Conservation (phyloP, 2,113 vertebrate species). For the Arothron firmamentum region DNA sequence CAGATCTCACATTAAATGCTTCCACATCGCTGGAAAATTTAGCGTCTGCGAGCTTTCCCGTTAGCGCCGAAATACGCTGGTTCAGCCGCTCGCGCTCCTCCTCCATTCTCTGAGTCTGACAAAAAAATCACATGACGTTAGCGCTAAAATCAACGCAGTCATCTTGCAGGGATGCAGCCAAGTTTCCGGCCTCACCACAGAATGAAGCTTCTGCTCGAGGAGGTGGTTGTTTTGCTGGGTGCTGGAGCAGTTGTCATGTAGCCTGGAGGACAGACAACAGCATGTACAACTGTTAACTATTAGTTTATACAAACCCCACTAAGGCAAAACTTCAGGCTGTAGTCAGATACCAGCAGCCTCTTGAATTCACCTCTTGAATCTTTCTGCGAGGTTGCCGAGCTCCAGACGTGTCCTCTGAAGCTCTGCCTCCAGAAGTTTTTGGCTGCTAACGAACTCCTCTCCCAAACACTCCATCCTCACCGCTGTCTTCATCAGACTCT, state of each 20-base stretch:
- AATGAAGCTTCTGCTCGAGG: conserved; percentile 69
- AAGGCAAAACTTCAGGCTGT: neutral
- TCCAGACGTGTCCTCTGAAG: conserved; percentile 72
- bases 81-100: conserved; percentile 72
- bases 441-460: conserved; percentile 71
- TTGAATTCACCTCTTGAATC: conserved; percentile 66
- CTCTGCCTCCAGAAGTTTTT: conserved; percentile 69
- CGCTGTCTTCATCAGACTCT: conserved; percentile 63
- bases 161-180: neutral
- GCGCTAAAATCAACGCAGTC: neutral
- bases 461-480: conserved; percentile 70
- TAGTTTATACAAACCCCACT: neutral
- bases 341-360: neutral
- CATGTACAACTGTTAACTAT: conserved; percentile 1
- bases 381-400: conserved; percentile 65
- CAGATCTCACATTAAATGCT: conserved; percentile 69
- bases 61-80: conserved; percentile 68
- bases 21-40: conserved; percentile 68
- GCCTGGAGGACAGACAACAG: conserved; percentile 51
- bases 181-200: conserved; percentile 64
- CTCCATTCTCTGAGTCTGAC: conserved; percentile 69
- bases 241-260: conserved; percentile 70
- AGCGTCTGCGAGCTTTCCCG: conserved; percentile 65
- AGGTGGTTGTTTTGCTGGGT: conserved; percentile 69
- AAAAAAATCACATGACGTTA: neutral